These are phyloP conservation scores for Orius insidiosus DNA, from an alignment of 1,140 invertebrate genomes.

Conservation along the genomic window DNA sequence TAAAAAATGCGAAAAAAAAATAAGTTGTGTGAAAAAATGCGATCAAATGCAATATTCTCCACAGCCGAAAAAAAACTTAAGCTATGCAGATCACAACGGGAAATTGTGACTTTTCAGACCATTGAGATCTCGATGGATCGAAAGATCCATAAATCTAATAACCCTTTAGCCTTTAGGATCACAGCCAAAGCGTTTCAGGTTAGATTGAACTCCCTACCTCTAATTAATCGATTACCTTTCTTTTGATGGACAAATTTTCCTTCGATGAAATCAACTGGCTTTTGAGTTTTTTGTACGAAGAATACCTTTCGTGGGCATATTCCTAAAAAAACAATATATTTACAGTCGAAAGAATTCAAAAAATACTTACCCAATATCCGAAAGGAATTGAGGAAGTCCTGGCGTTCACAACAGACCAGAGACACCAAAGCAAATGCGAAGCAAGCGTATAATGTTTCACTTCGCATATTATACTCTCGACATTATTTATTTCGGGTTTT, in stretches of 20 bases:
- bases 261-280: conserved; percentile 15
- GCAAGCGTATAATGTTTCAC: conserved; percentile 65
- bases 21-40: too few relatives aligned
- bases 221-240: conserved; percentile 1
- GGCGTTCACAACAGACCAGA: conserved; percentile 82
- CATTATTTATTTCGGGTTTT: conserved; percentile 12
- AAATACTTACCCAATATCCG: conserved; percentile 74
- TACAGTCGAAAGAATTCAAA: neutral
- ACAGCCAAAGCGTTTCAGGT: too few relatives aligned
- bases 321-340: conserved; percentile 20
- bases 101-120: too few relatives aligned
- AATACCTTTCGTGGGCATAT: conserved; percentile 21
- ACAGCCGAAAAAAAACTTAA: too few relatives aligned
- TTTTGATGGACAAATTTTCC: neutral
- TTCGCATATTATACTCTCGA: conserved; percentile 42
- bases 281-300: conserved; percentile 22
- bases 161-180: too few relatives aligned
- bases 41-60: too few relatives aligned
- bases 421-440: conserved; percentile 82
- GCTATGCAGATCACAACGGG: too few relatives aligned
- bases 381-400: conserved; percentile 79
- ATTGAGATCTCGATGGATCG: too few relatives aligned
- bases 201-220: too few relatives aligned
- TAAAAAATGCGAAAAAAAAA: too few relatives aligned
- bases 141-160: too few relatives aligned